A percentile compares a stretch with the other conserved stretches of the same genome.
Evolutionary conservation across 2,888 invertebrate genomes (phyloP).

Genomic region (Peribatodes rhomboidaria): DNA sequence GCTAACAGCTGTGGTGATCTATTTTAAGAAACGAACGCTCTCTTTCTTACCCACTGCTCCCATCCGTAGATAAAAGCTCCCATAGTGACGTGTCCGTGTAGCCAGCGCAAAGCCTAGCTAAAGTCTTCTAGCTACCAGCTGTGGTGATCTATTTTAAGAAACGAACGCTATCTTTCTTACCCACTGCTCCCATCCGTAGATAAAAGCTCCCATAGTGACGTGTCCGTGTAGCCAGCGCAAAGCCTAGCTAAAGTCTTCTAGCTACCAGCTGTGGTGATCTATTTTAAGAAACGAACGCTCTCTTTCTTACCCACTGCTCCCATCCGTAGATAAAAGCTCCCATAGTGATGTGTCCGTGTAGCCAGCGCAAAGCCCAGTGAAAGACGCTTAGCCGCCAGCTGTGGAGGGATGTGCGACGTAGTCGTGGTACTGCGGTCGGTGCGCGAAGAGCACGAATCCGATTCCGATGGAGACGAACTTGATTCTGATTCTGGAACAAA

Average conservation of each 20-base stretch:
- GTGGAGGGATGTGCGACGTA: slow-evolving; percentile 70
- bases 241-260: background rate
- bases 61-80: no score
- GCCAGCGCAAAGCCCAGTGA: slow-evolving; percentile 82
- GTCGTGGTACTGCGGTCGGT: slow-evolving; percentile 87
- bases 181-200: slow-evolving; percentile 96
- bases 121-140: no score
- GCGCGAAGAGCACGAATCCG: slow-evolving; percentile 82
- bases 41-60: no score
- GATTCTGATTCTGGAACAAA: slow-evolving; percentile 70
- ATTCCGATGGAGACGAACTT: slow-evolving; percentile 78
- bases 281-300: background rate
- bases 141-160: no score
- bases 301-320: slow-evolving; percentile 93
- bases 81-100: no score
- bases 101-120: no score
- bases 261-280: background rate
- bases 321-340: slow-evolving; percentile 97
- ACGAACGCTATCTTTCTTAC: slow-evolving; percentile 80
- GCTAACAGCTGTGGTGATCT: no score
- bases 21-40: no score
- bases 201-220: slow-evolving; percentile 97
- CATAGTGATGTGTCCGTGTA: slow-evolving; percentile 91
- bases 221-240: slow-evolving; percentile 72
- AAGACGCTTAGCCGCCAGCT: slow-evolving; percentile 77